phyloP scores from a whole-genome alignment of 64 coral and sea anemone genomes.

The Montipora sp. region DNA sequence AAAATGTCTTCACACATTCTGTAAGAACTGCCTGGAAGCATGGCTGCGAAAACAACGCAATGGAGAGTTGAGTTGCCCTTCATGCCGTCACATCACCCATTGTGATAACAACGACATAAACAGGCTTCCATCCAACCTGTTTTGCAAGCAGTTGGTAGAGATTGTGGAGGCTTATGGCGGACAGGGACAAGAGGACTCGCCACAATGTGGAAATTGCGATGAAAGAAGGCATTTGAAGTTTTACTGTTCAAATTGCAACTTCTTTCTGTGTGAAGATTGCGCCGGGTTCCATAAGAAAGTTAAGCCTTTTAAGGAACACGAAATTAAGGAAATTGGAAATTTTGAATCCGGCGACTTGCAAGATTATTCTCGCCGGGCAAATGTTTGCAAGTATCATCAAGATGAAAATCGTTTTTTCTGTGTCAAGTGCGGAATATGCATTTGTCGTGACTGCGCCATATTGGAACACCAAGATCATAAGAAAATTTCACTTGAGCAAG shows the following conservation, averaged over 20 bases:
- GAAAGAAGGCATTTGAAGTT: background rate
- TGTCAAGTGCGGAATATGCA: background rate
- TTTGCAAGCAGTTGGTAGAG: constrained; percentile 53
- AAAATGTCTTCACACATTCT: constrained; percentile 20
- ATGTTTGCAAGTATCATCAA: background rate
- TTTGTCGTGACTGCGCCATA: constrained; percentile 1
- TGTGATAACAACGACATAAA: constrained; percentile 32
- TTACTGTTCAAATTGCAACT: background rate
- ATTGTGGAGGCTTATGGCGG: constrained; percentile 75
- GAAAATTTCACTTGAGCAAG: background rate
- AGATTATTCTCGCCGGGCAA: background rate
- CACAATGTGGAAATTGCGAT: background rate
- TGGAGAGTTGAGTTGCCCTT: background rate
- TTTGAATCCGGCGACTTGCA: background rate
- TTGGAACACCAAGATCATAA: constrained; percentile 19
- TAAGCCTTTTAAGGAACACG: background rate
- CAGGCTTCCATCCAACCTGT: constrained; percentile 59
- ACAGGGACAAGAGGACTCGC: constrained; percentile 29
- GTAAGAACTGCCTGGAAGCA: background rate
- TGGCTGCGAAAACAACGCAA: background rate
- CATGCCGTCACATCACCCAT: background rate
- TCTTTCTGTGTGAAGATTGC: background rate
- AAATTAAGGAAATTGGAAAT: background rate
- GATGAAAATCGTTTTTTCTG: background rate
- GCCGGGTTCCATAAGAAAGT: background rate